Evolutionary conservation across 2,888 invertebrate species (phyloP), one percentile per base, ranked within the genome.

Genomic region (Sclerodermus sp.): DNA sequence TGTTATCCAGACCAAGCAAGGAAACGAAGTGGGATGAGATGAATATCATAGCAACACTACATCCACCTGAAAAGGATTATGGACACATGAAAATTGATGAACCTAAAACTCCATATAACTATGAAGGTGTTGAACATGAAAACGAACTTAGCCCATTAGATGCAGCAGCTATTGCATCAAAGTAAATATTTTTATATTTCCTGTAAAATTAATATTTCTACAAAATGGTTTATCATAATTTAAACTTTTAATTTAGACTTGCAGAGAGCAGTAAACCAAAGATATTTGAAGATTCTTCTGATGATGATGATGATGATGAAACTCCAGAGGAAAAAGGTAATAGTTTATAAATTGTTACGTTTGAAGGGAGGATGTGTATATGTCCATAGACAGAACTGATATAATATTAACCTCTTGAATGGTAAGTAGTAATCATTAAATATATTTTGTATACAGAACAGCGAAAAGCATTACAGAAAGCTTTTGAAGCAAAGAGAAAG

Each of bases 31-130:
- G 93, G 83, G 99, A 99, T 80, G 99, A 99, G 82, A 93, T 96
- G 87, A 99, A 99, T 81, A 98, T 99, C 62, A 85, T 98, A 67
- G 96, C 96, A 62, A 99, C 99, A 1, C 87, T 96, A 71, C 99
- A 99, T 82, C 99, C 99, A 37, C 84, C 91, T 16, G 95, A 95
- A 78, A 99, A 99, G 81, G 98, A 98, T 80, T 99, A 99, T 80
- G 99, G 99, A 8, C 96, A 96, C 74, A 98, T 98, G 96, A 99
- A 98, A 81, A 88, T 91, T 59, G 93, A 95, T 70, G 99, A 99
- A 80, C 98, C 99, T 1, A 97, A 97, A 79, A 99, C 99, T 18
- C 99, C 99, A 0, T 92, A 85, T 69, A 85, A 85, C 75, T 85
- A 85, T 61, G 79, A 80, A 58, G 71, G 77, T 39, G 64, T 76